Evolutionary conservation across 2,888 invertebrate species (phyloP).

Genomic region (Drosophila parthenogenetica): DNA sequence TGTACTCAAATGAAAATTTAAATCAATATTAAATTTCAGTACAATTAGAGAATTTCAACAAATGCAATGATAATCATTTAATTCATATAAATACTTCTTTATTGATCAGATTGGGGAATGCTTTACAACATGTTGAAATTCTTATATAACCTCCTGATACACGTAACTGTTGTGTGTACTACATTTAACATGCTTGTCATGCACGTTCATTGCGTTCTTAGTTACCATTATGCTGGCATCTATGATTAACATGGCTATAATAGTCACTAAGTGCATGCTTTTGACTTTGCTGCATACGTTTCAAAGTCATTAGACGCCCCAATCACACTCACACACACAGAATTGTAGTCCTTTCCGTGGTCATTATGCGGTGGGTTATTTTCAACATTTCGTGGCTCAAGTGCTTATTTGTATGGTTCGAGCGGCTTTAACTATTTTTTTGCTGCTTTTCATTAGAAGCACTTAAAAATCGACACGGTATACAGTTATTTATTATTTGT

Average conservation of each 20-base stretch:
- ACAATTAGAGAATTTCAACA: neutral
- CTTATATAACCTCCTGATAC: conserved; percentile 4
- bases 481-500: conserved; percentile 72
- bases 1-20: neutral
- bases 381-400: conserved; percentile 73
- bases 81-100: conserved; percentile 11
- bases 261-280: conserved; percentile 79
- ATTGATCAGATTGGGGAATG: conserved; percentile 32
- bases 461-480: conserved; percentile 77
- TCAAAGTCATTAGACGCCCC: conserved; percentile 65
- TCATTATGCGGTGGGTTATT: conserved; percentile 77
- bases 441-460: conserved; percentile 62
- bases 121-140: conserved; percentile 7
- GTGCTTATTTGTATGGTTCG: conserved; percentile 64
- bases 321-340: conserved; percentile 20
- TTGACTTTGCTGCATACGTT: conserved; percentile 67
- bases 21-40: neutral
- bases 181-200: conserved; percentile 49
- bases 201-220: conserved; percentile 63
- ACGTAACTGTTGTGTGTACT: neutral
- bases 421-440: conserved; percentile 55
- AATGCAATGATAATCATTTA: conserved; percentile 7
- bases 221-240: conserved; percentile 69
- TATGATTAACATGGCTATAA: conserved; percentile 76
- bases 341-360: conserved; percentile 53